These are phyloP conservation scores for Sphyrna mokarran DNA, from an alignment of 2,113 vertebrate species.

Conservation along the genomic window DNA sequence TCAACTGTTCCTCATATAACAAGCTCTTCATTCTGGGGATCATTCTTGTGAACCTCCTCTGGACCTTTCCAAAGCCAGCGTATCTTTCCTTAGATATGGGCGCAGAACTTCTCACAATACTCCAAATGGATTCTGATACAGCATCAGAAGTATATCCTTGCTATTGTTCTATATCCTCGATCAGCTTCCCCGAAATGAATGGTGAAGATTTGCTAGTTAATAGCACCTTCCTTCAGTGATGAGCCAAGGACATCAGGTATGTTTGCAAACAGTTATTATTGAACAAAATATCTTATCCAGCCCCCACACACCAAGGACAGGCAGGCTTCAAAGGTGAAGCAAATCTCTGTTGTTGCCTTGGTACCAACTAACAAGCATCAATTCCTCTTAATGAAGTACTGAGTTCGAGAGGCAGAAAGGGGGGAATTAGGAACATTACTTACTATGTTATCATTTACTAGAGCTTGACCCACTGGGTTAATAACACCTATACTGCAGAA, in stretches of 20 bases:
- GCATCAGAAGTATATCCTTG: no score
- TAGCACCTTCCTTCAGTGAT: background rate
- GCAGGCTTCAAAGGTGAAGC: background rate
- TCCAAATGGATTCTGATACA: no score
- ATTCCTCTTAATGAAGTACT: background rate
- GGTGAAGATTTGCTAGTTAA: background rate
- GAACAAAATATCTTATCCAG: background rate
- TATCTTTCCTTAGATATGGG: no score
- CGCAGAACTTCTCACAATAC: no score
- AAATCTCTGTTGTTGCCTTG: background rate
- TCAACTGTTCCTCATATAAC: no score
- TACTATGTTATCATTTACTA: conserved; percentile 17
- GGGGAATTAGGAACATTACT: background rate
- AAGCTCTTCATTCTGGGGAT: no score
- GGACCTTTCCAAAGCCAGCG: no score
- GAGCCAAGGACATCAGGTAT: background rate
- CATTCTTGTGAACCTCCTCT: no score
- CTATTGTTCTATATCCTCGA: no score
- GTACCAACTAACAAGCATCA: background rate
- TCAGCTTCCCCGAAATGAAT: background rate
- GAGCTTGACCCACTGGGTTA: background rate
- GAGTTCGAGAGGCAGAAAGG: background rate
- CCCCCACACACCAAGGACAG: background rate
- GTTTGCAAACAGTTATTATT: background rate
- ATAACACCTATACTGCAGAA: background rate